These are phyloP conservation scores for Anguilla pacifica DNA, from an alignment of 2,797 vertebrate genomes.

Conservation along the genomic window DNA sequence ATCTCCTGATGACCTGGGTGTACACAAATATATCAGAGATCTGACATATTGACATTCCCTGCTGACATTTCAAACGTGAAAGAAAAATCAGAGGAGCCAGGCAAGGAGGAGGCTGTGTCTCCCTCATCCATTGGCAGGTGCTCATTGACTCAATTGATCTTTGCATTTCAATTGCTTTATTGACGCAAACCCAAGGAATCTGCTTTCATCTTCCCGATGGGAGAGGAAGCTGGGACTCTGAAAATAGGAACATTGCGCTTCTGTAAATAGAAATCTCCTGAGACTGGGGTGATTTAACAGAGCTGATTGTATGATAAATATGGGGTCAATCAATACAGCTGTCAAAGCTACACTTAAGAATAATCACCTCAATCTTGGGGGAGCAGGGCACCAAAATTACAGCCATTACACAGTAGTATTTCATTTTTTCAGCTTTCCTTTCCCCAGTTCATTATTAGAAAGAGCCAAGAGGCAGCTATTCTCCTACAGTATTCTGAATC, in stretches of 20 bases:
- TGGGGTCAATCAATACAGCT: conserved; percentile 56
- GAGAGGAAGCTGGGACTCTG: conserved; percentile 31
- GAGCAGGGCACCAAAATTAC: conserved; percentile 45
- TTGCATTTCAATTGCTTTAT: not conserved
- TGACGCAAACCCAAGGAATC: not conserved
- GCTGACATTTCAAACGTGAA: not conserved
- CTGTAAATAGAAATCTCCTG: conserved; percentile 30
- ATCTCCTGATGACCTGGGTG: not conserved
- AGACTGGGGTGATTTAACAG: conserved; percentile 17
- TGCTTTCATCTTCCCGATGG: not conserved
- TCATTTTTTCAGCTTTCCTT: conserved; percentile 8
- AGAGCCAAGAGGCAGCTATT: not conserved
- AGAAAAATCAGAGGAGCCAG: not conserved
- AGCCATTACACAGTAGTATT: conserved; percentile 39
- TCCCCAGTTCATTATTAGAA: not conserved
- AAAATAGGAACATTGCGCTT: conserved; percentile 44
- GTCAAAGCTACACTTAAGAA: conserved; percentile 57
- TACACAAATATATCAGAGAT: conserved; percentile 4
- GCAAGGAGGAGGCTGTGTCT: not conserved
- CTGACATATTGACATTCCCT: not conserved
- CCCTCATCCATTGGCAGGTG: not conserved
- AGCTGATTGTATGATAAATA: conserved; percentile 55
- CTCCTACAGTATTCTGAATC: too few relatives aligned
- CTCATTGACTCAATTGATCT: not conserved
- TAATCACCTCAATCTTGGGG: conserved; percentile 49